phyloP scores from a whole-genome alignment of 2,888 invertebrate species.

The Cecidostiba fungosa region DNA sequence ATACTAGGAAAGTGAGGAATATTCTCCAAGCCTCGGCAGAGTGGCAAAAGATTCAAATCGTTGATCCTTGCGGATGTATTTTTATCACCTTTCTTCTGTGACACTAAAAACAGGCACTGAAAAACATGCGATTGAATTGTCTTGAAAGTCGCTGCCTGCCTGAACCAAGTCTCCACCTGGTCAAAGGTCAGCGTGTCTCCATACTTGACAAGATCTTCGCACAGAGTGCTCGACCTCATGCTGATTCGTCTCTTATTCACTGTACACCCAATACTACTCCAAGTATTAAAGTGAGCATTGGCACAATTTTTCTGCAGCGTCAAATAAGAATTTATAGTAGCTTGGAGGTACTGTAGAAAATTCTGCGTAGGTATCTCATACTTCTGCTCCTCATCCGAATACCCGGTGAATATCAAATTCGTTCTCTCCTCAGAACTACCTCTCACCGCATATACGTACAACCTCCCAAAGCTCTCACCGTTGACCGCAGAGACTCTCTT shows the following conservation, averaged over 20 bases:
- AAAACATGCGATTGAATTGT: constrained; percentile 82
- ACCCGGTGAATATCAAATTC: constrained; percentile 75
- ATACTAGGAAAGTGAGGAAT: constrained; percentile 90
- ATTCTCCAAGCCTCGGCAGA: constrained; percentile 85
- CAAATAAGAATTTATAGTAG: constrained; percentile 88
- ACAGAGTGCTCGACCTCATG: constrained; percentile 83
- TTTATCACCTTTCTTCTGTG: constrained; percentile 81
- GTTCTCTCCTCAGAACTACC: constrained; percentile 76
- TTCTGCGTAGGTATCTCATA: constrained; percentile 72
- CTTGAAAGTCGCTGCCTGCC: constrained; percentile 80
- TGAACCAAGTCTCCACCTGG: constrained; percentile 81
- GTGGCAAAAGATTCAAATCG: constrained; percentile 81
- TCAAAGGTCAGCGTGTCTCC: constrained; percentile 78
- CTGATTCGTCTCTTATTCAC: constrained; percentile 82
- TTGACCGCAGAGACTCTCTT: constrained; percentile 76
- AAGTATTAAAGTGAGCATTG: constrained; percentile 82
- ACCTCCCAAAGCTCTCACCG: constrained; percentile 77
- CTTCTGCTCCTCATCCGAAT: constrained; percentile 76
- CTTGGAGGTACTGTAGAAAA: constrained; percentile 86
- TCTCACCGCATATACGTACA: constrained; percentile 77
- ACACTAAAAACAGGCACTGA: constrained; percentile 81
- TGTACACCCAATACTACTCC: constrained; percentile 84
- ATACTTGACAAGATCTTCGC: constrained; percentile 80
- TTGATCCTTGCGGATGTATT: constrained; percentile 78
- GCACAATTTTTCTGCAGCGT: constrained; percentile 84